Percentiles rank a stretch among this genome's conserved stretches.
Evolutionary conservation across 2,888 invertebrate genomes (phyloP).

Genomic region (Tenthredo mesomela): DNA sequence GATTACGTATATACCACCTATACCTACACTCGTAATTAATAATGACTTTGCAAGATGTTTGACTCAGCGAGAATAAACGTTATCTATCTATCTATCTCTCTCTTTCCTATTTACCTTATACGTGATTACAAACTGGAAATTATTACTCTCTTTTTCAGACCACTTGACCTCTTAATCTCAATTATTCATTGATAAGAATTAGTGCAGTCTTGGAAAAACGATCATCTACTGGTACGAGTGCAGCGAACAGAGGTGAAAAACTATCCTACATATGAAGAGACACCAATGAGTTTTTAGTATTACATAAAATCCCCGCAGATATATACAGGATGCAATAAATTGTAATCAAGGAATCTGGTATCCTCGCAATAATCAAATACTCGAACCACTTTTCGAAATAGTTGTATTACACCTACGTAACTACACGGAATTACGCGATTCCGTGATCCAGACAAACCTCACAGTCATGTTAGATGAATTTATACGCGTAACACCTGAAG

Average conservation of each 20-base stretch:
- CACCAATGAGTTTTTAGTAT: no score
- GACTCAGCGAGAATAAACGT: not conserved
- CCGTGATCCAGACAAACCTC: constrained; percentile 9
- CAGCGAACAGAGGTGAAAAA: not conserved
- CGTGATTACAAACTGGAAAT: not conserved
- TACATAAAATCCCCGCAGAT: no score
- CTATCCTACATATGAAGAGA: no score
- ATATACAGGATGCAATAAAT: no score
- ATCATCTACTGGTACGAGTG: not conserved
- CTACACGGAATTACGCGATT: not conserved
- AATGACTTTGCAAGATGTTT: constrained; percentile 24
- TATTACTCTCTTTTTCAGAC: constrained; percentile 8
- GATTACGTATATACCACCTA: constrained; percentile 3
- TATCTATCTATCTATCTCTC: not conserved
- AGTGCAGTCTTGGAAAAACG: not conserved
- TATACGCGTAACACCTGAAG: constrained; percentile 25
- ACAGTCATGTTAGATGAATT: constrained; percentile 12
- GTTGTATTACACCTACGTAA: not conserved
- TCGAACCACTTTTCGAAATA: not conserved
- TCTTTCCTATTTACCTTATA: constrained; percentile 12
- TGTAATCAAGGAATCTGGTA: no score
- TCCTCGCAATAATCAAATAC: no score
- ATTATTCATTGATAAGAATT: constrained; percentile 5
- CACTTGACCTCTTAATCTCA: constrained; percentile 14
- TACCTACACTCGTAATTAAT: not conserved